These are phyloP conservation scores for Nesospiza acunhae DNA, from an alignment of 2,113 vertebrate genomes.

Conservation along the genomic window DNA sequence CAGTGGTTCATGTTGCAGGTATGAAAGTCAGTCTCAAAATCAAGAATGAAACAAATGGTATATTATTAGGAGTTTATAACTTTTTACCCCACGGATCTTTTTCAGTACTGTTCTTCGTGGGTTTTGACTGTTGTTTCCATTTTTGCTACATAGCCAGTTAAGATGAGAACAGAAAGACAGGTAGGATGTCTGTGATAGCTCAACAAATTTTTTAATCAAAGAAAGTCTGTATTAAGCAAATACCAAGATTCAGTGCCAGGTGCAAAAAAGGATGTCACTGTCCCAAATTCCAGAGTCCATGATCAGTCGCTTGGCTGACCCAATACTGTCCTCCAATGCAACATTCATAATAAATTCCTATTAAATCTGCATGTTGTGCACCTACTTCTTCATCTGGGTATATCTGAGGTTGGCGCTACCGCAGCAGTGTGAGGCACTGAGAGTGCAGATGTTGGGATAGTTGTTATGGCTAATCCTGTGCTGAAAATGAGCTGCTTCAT, in stretches of 20 bases:
- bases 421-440: rapidly evolving
- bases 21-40: neutral
- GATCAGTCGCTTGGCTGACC: neutral
- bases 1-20: neutral
- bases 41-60: neutral
- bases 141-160: neutral
- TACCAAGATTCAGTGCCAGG: neutral
- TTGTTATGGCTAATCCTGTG: rapidly evolving
- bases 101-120: neutral
- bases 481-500: neutral
- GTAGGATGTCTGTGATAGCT: neutral
- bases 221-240: neutral
- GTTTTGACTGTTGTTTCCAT: neutral
- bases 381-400: neutral
- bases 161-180: neutral
- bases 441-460: too few species aligned
- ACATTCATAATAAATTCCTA: neutral
- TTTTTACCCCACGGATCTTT: neutral
- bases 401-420: rapidly evolving
- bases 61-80: neutral
- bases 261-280: neutral
- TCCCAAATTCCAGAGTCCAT: neutral
- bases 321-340: neutral
- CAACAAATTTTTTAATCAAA: neutral
- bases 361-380: neutral